Evolutionary conservation across 2,888 invertebrate species (phyloP), one percentile per base, ranked within the genome.

Genomic region (Dorcus parallelipipedus): DNA sequence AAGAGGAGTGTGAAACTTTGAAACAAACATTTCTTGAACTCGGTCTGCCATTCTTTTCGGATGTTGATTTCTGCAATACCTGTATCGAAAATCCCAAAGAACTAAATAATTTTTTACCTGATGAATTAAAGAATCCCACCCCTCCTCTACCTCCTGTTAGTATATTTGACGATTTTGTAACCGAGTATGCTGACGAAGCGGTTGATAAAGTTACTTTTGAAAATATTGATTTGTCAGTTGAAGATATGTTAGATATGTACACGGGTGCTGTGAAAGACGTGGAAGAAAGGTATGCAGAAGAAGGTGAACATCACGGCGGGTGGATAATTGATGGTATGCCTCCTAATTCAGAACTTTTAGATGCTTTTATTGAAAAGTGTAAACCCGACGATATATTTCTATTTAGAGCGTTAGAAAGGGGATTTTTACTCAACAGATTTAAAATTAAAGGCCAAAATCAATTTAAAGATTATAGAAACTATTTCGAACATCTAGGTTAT

Each of bases 281-380:
- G 42, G 82, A 84, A 65, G 67, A 69, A 26, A 65, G 75, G 60
- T 68, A 72, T 58, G 62, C 72, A 64, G 63, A 73, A 66, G 54
- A 69, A 54, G 72, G 76, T 52, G 68, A 73, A 57, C 80, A 60
- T 26, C 60, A 56, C 69, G 81, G 82, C 17, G 84, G 83, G 64
- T 88, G 83, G 80, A 81, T 88, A 61, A 75, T 88, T 53, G 86
- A 87, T 69, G 85, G 81, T 1, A 81, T 86, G 73, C 79, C 82
- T 23, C 70, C 80, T 20, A 78, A 84, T 63, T 60, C 78, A 9
- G 79, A 82, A 60, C 76, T 80, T 67, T 81, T 86, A 79, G 71
- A 71, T 49, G 73, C 73, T 58, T 69, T 88, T 9, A 76, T 79
- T 38, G 73, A 77, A 3, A 79, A 81, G 60, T 71, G 80, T 53